Evolutionary conservation across 2,113 vertebrate genomes (phyloP).

Genomic region (Elgaria multicarinata): DNA sequence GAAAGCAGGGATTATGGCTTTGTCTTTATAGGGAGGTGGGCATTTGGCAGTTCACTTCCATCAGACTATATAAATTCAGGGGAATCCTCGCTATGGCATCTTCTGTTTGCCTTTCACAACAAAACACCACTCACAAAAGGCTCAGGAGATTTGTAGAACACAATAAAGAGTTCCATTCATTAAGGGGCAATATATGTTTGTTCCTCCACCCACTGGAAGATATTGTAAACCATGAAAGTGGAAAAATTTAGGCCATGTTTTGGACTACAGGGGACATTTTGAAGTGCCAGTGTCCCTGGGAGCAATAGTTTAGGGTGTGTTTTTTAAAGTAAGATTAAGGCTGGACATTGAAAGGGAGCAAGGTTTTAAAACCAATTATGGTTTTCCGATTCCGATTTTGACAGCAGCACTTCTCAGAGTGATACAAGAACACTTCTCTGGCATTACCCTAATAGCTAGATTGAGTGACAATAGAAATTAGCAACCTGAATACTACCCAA

Average conservation of each 20-base stretch:
- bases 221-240: background rate
- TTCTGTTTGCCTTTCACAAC: background rate
- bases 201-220: background rate
- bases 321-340: background rate
- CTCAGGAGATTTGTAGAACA: background rate
- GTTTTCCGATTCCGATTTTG: background rate
- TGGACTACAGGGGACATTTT: background rate
- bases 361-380: background rate
- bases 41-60: background rate
- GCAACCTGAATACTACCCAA: background rate
- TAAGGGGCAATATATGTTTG: background rate
- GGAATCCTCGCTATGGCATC: background rate
- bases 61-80: background rate
- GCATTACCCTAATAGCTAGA: background rate
- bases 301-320: background rate
- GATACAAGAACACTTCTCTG: background rate
- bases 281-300: background rate
- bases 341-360: background rate
- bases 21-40: background rate
- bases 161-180: background rate
- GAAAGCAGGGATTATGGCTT: constrained; percentile 19
- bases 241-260: background rate
- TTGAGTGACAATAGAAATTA: background rate
- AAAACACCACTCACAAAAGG: too few species aligned
- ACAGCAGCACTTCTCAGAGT: background rate